Conservation (phyloP, 2,797 vertebrate species). For the Acanthurus tractus region DNA sequence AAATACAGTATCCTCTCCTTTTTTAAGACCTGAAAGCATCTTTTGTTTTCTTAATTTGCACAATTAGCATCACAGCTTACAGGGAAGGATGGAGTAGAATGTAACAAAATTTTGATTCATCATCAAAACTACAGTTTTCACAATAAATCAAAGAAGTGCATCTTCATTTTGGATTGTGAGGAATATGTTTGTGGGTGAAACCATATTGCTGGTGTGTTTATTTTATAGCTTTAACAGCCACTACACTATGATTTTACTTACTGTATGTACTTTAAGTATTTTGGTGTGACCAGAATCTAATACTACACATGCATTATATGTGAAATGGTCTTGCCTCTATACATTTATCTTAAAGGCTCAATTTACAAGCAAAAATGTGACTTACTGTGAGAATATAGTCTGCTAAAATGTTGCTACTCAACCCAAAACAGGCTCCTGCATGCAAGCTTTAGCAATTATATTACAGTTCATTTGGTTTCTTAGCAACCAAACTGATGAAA, state of each 20-base stretch:
- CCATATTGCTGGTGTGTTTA: slow-evolving; percentile 67
- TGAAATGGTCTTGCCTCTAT: slow-evolving; percentile 57
- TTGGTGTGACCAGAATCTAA: slow-evolving; percentile 68
- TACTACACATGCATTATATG: slow-evolving; percentile 82
- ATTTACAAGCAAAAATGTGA: slow-evolving; percentile 76
- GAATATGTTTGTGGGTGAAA: slow-evolving; percentile 53
- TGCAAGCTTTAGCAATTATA: slow-evolving; percentile 79
- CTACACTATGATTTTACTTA: slow-evolving; percentile 60
- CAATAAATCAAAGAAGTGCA: slow-evolving; percentile 42
- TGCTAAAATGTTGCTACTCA: slow-evolving; percentile 69
- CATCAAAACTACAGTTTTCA: slow-evolving; percentile 41
- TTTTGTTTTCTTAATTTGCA: slow-evolving; percentile 47
- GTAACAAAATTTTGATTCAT: slow-evolving; percentile 48
- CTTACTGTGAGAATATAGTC: slow-evolving; percentile 55
- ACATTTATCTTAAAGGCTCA: slow-evolving; percentile 60
- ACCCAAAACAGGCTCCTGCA: slow-evolving; percentile 74
- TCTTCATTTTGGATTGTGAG: slow-evolving; percentile 43
- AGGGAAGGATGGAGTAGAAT: slow-evolving; percentile 48
- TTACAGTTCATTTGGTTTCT: slow-evolving; percentile 81
- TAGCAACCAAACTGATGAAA: slow-evolving; percentile 82
- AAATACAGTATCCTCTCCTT: slow-evolving; percentile 36
- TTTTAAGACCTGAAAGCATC: slow-evolving; percentile 36
- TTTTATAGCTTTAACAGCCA: slow-evolving; percentile 61
- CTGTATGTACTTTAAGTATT: slow-evolving; percentile 46
- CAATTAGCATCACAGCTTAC: slow-evolving; percentile 53